Evolutionary conservation across 2,888 invertebrate genomes (phyloP).

Genomic region (Lysandra bellargus): DNA sequence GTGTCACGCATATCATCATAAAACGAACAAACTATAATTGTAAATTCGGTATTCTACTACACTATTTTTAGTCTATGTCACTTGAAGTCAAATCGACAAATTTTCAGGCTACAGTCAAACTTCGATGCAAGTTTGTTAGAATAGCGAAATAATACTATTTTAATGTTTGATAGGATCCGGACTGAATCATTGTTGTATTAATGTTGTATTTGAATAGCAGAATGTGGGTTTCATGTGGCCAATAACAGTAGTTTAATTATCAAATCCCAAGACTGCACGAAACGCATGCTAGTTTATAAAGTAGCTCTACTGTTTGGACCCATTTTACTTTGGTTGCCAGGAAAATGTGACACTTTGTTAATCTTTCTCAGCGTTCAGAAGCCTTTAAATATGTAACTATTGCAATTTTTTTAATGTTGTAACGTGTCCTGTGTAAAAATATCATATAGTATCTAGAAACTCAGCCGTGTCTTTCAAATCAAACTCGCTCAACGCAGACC

Average conservation of each 20-base stretch:
- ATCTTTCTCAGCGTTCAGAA: background rate
- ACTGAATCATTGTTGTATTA: no score
- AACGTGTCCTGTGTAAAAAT: background rate
- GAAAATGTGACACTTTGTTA: background rate
- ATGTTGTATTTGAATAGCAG: background rate
- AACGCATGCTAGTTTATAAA: background rate
- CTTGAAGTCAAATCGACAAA: no score
- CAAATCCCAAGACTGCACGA: slow-evolving; percentile 8
- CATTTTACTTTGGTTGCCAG: background rate
- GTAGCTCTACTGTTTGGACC: background rate
- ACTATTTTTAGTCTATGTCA: no score
- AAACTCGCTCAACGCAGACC: background rate
- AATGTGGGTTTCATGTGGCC: background rate
- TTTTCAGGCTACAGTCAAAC: no score
- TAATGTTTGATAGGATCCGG: no score
- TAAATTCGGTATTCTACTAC: no score
- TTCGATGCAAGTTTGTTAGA: no score
- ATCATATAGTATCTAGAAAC: background rate
- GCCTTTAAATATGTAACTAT: background rate
- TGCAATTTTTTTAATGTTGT: background rate
- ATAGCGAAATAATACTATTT: no score
- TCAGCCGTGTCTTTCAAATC: no score
- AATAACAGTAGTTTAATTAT: background rate
- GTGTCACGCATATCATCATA: no score
- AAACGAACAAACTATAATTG: no score